These are phyloP conservation scores for Strongylocentrotus purpuratus DNA, from an alignment of 35 echinoderm and acorn worm species.

Conservation along the genomic window DNA sequence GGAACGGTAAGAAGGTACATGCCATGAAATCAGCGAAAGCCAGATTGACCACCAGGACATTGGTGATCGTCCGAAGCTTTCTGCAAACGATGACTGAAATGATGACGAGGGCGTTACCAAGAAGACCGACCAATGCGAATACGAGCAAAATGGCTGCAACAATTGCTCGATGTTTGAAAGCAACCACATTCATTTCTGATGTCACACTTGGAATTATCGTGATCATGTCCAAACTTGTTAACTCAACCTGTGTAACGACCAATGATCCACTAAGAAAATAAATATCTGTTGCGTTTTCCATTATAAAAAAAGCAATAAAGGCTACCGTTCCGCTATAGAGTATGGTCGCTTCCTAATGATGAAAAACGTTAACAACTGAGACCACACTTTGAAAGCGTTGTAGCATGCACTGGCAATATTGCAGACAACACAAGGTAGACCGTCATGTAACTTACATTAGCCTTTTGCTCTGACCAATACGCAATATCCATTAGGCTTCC, in stretches of 20 bases:
- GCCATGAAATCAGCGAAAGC: slow-evolving; percentile 62
- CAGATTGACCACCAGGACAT: slow-evolving; percentile 68
- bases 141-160: not conserved
- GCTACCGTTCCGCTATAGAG: no score
- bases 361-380: no score
- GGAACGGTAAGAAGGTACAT: slow-evolving; percentile 44
- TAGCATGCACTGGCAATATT: no score
- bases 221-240: not conserved
- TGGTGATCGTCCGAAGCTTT: slow-evolving; percentile 72
- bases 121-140: slow-evolving; percentile 19
- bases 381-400: no score
- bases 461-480: no score
- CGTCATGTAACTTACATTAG: no score
- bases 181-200: not conserved
- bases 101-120: slow-evolving; percentile 53
- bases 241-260: not conserved
- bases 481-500: no score
- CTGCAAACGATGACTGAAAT: slow-evolving; percentile 46
- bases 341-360: no score
- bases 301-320: not conserved
- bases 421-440: no score
- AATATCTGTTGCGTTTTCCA: not conserved
- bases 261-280: not conserved
- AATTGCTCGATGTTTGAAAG: not conserved
- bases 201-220: not conserved